phyloP scores from a whole-genome alignment of 2,888 invertebrate species.

The Neoaliturus tenellus region DNA sequence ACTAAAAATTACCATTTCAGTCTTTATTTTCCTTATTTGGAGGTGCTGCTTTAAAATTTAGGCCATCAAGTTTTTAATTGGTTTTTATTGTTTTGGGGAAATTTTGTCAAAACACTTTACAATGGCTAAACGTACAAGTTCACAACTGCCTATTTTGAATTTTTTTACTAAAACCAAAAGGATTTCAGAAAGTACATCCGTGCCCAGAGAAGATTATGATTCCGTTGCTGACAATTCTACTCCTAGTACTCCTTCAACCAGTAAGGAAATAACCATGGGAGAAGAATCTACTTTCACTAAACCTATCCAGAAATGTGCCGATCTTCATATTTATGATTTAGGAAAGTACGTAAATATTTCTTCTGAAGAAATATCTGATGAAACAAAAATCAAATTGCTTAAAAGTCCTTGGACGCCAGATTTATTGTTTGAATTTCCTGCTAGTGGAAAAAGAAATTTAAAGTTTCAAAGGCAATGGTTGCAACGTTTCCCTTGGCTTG shows the following conservation, averaged over 20 bases:
- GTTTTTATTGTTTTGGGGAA: neutral
- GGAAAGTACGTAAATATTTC: slow-evolving; percentile 31
- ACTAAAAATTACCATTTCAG: no score
- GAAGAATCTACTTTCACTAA: neutral
- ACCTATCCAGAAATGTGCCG: neutral
- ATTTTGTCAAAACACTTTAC: neutral
- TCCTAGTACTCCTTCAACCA: neutral
- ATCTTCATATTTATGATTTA: slow-evolving; percentile 2
- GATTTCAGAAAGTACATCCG: slow-evolving; percentile 17
- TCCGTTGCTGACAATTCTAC: neutral
- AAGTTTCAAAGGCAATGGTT: slow-evolving; percentile 39
- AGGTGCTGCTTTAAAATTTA: neutral
- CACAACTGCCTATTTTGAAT: slow-evolving; percentile 16
- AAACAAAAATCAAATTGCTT: slow-evolving; percentile 9
- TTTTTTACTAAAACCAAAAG: slow-evolving; percentile 21
- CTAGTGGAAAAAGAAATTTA: slow-evolving; percentile 42
- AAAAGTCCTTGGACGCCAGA: slow-evolving; percentile 28
- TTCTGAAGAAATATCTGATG: slow-evolving; percentile 22
- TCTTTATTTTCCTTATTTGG: no score
- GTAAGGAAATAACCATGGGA: neutral
- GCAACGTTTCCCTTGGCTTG: slow-evolving; percentile 6
- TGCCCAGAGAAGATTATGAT: neutral
- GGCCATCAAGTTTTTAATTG: neutral
- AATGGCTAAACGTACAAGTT: slow-evolving; percentile 34
- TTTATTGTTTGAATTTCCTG: slow-evolving; percentile 11